These are phyloP conservation scores for Lonchura striata DNA, from an alignment of 2,113 vertebrate genomes.

Conservation along the genomic window DNA sequence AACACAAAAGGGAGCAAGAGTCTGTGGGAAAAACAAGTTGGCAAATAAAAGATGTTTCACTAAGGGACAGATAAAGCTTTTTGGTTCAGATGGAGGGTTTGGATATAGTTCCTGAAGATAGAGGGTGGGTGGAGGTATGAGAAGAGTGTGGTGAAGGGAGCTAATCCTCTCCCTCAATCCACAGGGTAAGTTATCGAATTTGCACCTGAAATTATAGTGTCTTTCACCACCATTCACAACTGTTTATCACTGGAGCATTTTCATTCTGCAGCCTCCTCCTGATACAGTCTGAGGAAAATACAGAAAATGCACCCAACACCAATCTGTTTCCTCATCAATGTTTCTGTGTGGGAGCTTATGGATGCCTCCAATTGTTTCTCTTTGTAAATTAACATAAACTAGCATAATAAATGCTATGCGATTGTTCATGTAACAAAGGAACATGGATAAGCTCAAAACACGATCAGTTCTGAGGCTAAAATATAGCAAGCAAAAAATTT, in stretches of 20 bases:
- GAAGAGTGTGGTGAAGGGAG: background rate
- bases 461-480: background rate
- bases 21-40: conserved; percentile 74
- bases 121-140: background rate
- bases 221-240: conserved; percentile 25
- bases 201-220: conserved; percentile 34
- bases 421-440: background rate
- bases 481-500: background rate
- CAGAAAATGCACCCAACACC: background rate
- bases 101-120: conserved; percentile 43
- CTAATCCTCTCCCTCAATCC: conserved; percentile 37
- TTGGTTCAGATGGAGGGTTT: conserved; percentile 60
- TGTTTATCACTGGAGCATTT: conserved; percentile 23
- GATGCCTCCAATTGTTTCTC: background rate
- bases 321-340: background rate
- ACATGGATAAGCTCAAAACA: background rate
- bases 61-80: conserved; percentile 66
- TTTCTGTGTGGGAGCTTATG: background rate
- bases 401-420: background rate
- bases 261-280: conserved; percentile 18
- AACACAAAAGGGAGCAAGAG: conserved; percentile 76
- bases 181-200: background rate
- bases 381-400: background rate
- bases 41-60: conserved; percentile 76
- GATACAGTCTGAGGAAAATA: conserved; percentile 32